Evolutionary conservation across 1,140 invertebrate genomes (phyloP).

Genomic region (Manduca sexta): DNA sequence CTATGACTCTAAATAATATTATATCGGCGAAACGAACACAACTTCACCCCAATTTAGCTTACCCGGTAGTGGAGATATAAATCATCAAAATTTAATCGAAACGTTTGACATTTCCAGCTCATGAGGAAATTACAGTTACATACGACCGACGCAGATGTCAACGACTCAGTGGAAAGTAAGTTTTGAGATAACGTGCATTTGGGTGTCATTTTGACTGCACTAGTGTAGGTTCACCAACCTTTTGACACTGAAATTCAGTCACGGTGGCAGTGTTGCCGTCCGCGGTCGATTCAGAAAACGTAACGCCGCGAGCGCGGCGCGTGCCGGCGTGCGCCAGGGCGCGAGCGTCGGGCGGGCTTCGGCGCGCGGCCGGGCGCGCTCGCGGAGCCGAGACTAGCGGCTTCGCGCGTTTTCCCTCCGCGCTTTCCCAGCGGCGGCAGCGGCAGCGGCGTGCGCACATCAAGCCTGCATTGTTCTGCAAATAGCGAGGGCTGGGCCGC

Average conservation of each 20-base stretch:
- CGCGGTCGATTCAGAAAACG: conserved; percentile 61
- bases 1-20: too few species aligned
- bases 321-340: conserved; percentile 59
- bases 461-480: conserved; percentile 68
- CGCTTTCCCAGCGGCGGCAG: conserved; percentile 62
- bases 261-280: conserved; percentile 51
- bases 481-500: conserved; percentile 65
- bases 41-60: neutral
- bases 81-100: conserved; percentile 2
- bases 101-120: conserved; percentile 43
- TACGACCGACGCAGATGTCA: conserved; percentile 23
- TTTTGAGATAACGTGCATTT: conserved; percentile 22
- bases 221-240: conserved; percentile 59
- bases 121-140: conserved; percentile 37
- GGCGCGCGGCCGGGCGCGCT: conserved; percentile 61
- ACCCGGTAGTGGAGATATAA: neutral
- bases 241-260: conserved; percentile 68
- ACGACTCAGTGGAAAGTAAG: conserved; percentile 17
- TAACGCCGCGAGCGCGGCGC: conserved; percentile 65
- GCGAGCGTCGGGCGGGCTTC: conserved; percentile 49
- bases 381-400: conserved; percentile 56
- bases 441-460: conserved; percentile 68
- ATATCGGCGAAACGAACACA: conserved; percentile 1
- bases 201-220: conserved; percentile 42
- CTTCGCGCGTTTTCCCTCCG: conserved; percentile 67